Conservation (phyloP, 2,113 vertebrate species). For the Blennius ocellaris region DNA sequence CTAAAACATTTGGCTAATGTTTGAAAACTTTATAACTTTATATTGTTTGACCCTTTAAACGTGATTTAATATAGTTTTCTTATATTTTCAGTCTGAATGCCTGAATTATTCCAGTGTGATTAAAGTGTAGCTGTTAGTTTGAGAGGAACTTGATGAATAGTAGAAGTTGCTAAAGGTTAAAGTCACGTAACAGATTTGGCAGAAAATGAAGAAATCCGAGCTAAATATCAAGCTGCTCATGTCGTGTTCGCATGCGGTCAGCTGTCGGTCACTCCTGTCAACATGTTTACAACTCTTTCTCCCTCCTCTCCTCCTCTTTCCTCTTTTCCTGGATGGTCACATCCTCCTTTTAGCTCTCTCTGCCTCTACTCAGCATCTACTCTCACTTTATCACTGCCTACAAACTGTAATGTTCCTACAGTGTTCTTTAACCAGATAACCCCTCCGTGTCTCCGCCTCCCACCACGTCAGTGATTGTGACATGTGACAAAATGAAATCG, state of each 20-base stretch:
- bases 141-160: too few species aligned
- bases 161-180: too few species aligned
- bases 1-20: too few species aligned
- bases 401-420: neutral
- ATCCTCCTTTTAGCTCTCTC: constrained; percentile 5
- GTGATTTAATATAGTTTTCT: too few species aligned
- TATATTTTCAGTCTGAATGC: too few species aligned
- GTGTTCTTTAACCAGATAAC: neutral
- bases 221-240: neutral
- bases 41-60: too few species aligned
- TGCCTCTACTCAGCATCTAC: constrained; percentile 4
- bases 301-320: neutral
- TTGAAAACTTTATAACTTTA: too few species aligned
- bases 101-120: too few species aligned
- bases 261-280: constrained; percentile 45
- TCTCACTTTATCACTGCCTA: neutral
- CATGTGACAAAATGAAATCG: neutral
- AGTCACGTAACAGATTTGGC: too few species aligned
- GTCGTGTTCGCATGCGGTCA: constrained; percentile 29
- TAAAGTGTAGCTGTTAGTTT: too few species aligned
- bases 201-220: neutral
- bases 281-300: constrained; percentile 20
- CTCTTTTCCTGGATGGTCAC: constrained; percentile 6
- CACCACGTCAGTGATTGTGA: neutral
- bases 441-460: too few species aligned